Evolutionary conservation across 1,140 invertebrate genomes (phyloP).

Genomic region (Drusus annulatus): DNA sequence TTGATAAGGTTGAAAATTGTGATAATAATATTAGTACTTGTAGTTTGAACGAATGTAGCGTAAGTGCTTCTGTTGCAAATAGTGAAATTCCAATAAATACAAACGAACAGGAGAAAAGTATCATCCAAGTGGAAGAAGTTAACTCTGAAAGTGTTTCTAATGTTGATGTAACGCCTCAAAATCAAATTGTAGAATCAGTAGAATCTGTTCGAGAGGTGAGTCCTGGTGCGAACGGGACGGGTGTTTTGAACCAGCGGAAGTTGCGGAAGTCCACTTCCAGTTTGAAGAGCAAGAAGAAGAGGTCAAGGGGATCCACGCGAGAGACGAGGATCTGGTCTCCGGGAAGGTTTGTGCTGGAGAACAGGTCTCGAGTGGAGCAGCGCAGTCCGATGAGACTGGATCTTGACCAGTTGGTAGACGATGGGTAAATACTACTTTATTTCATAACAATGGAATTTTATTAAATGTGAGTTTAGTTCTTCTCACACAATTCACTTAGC

Average conservation of each 20-base stretch:
- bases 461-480: too few relatives aligned
- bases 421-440: conserved; percentile 62
- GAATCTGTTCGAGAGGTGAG: neutral
- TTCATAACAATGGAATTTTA: too few relatives aligned
- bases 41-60: conserved; percentile 5
- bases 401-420: conserved; percentile 69
- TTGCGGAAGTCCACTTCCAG: conserved; percentile 30
- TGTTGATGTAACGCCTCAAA: too few relatives aligned
- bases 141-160: neutral
- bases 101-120: neutral
- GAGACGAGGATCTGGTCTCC: conserved; percentile 66
- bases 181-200: too few relatives aligned
- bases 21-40: conserved; percentile 54
- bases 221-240: neutral
- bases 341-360: conserved; percentile 65
- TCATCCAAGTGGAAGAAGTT: neutral
- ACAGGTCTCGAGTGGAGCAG: conserved; percentile 61
- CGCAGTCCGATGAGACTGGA: conserved; percentile 66
- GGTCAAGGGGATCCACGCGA: conserved; percentile 25
- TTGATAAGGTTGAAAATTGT: conserved; percentile 53
- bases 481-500: too few relatives aligned
- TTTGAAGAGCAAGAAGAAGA: conserved; percentile 59
- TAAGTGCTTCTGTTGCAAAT: neutral
- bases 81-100: too few relatives aligned
- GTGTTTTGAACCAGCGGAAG: conserved; percentile 43